Evolutionary conservation across 2,888 invertebrate species (phyloP).

Genomic region (Apomyelois bistriatella): DNA sequence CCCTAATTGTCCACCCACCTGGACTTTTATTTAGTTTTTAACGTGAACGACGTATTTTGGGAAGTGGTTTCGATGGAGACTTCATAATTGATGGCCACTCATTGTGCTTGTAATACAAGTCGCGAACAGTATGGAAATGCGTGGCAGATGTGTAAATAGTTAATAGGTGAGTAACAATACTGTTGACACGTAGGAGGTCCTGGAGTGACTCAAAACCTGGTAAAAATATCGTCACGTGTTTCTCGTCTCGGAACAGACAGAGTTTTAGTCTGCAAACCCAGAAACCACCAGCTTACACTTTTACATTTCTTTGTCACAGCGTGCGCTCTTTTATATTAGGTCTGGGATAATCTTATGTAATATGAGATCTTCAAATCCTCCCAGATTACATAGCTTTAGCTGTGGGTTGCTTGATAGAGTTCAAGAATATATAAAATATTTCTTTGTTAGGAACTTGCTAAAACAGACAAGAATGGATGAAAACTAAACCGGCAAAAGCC

Average conservation of each 20-base stretch:
- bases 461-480: too few species aligned
- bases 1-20: constrained; percentile 73
- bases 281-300: too few species aligned
- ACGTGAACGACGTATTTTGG: constrained; percentile 60
- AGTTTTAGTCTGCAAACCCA: too few species aligned
- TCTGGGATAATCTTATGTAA: too few species aligned
- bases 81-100: constrained; percentile 58
- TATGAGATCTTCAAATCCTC: too few species aligned
- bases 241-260: background rate
- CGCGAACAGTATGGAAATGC: constrained; percentile 42
- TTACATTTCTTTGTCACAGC: too few species aligned
- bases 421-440: too few species aligned
- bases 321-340: too few species aligned
- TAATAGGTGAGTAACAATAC: constrained; percentile 1
- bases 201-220: background rate
- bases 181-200: background rate
- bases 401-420: too few species aligned
- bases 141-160: constrained; percentile 24
- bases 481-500: too few species aligned
- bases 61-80: constrained; percentile 38
- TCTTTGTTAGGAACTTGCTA: too few species aligned
- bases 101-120: constrained; percentile 48
- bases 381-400: too few species aligned
- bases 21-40: constrained; percentile 69
- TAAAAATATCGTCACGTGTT: background rate